Conservation (phyloP, 2,113 vertebrate species). For the Platichthys flesus region DNA sequence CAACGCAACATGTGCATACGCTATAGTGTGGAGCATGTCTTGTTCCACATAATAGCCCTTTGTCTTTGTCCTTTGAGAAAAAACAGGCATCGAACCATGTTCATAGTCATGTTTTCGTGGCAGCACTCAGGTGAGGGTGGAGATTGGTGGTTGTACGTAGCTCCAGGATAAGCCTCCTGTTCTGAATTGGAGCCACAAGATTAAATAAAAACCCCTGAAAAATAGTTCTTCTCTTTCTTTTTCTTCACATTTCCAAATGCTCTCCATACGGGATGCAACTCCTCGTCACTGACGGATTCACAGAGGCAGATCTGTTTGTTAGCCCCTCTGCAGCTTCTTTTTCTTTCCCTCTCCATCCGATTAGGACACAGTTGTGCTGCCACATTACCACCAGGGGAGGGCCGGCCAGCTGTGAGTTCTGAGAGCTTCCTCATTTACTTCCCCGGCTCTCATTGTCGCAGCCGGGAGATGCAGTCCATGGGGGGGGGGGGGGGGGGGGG, state of each 20-base stretch:
- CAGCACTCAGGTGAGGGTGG: neutral
- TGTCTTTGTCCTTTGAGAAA: no score
- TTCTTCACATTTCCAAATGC: neutral
- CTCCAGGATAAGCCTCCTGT: neutral
- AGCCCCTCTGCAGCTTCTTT: neutral
- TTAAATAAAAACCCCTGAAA: neutral
- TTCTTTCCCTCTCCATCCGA: neutral
- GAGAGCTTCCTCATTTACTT: slow-evolving; percentile 17
- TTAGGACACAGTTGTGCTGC: neutral
- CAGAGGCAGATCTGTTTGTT: neutral
- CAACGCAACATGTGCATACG: neutral
- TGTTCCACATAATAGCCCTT: no score
- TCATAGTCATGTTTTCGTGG: neutral
- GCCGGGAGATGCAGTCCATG: slow-evolving; percentile 10
- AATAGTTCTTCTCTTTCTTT: neutral
- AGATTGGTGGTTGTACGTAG: neutral
- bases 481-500: neutral
- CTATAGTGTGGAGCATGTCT: no score
- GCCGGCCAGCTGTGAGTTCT: slow-evolving; percentile 16
- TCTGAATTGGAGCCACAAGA: neutral
- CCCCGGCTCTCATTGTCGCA: slow-evolving; percentile 12
- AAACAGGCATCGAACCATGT: no score
- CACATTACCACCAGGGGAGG: neutral
- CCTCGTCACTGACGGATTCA: neutral
- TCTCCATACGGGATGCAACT: neutral